phyloP scores from a whole-genome alignment of 2,797 vertebrate genomes.

The Melanotaenia pygmaea region DNA sequence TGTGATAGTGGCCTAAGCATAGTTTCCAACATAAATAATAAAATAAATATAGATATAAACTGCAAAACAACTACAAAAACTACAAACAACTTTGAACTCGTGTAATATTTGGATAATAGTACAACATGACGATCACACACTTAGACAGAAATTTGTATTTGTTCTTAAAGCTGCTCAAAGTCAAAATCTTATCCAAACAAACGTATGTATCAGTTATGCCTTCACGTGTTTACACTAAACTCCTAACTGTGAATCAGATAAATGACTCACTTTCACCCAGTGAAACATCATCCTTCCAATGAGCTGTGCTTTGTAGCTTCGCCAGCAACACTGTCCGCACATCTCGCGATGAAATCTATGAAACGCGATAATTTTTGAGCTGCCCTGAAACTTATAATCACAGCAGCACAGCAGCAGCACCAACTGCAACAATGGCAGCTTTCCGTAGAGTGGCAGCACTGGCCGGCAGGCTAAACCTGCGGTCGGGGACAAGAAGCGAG shows the following conservation, averaged over 20 bases:
- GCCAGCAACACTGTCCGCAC: conserved; percentile 34
- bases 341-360: conserved; percentile 78
- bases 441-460: conserved; percentile 77
- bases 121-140: background rate
- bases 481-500: conserved; percentile 50
- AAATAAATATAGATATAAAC: too few species aligned
- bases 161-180: background rate
- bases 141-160: too few species aligned
- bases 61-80: too few species aligned
- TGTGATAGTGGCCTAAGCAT: too few species aligned
- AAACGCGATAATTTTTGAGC: conserved; percentile 61
- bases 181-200: background rate
- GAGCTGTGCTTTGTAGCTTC: conserved; percentile 37
- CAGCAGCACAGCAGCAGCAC: conserved; percentile 35
- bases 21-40: too few species aligned
- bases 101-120: background rate
- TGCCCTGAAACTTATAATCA: conserved; percentile 52
- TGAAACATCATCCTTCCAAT: conserved; percentile 20
- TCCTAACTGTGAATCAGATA: conserved; percentile 4
- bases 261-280: conserved; percentile 15
- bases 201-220: background rate
- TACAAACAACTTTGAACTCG: too few species aligned
- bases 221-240: background rate
- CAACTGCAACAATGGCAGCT: conserved; percentile 81
- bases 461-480: conserved; percentile 60